Conservation (phyloP, 2,888 invertebrate genomes). For the Caenorhabditis angaria region DNA sequence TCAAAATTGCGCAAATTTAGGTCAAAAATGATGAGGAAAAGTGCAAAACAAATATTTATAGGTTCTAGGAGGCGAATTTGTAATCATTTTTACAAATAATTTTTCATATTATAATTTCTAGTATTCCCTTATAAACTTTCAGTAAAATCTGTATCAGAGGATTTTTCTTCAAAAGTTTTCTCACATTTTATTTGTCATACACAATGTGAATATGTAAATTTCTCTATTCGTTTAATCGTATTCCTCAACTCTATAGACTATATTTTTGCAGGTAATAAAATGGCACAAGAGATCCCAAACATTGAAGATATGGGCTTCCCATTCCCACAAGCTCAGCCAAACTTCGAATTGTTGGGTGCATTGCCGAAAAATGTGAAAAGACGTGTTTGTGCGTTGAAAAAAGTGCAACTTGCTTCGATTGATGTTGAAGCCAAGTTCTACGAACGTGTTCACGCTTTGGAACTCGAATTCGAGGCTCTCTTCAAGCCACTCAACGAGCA, state of each 20-base stretch:
- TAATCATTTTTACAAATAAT: too few relatives aligned
- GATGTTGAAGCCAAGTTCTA: constrained; percentile 86
- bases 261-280: constrained; percentile 20
- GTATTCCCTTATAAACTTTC: too few relatives aligned
- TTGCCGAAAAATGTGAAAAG: constrained; percentile 37
- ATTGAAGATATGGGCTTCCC: neutral
- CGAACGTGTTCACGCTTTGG: constrained; percentile 89
- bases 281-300: constrained; percentile 9
- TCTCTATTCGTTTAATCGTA: too few relatives aligned
- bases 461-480: constrained; percentile 86
- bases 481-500: constrained; percentile 84
- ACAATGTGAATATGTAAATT: too few relatives aligned
- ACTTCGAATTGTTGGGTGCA: constrained; percentile 21
- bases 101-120: too few relatives aligned
- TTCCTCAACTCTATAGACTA: neutral
- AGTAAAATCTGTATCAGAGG: neutral
- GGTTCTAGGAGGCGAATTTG: neutral
- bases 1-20: too few relatives aligned
- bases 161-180: constrained; percentile 7
- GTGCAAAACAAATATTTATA: neutral
- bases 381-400: constrained; percentile 66
- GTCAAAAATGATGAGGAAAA: neutral
- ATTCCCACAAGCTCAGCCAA: neutral
- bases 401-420: constrained; percentile 58
- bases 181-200: constrained; percentile 2